These are phyloP conservation scores for Solea senegalensis DNA, from an alignment of 2,113 vertebrate genomes.

Conservation along the genomic window DNA sequence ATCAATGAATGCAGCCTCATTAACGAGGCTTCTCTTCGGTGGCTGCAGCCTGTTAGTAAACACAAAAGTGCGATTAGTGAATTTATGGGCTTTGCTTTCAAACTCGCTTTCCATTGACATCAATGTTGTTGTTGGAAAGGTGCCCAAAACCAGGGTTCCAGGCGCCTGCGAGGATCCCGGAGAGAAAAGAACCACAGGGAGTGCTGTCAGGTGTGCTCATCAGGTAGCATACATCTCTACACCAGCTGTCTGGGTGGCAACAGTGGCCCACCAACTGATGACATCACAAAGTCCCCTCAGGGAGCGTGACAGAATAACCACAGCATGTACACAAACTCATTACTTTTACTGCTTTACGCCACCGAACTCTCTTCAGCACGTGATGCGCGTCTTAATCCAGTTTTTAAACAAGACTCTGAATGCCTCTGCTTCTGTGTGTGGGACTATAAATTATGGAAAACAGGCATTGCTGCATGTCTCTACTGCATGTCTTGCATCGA, in stretches of 20 bases:
- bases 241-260: conserved; percentile 64
- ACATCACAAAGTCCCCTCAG: conserved; percentile 16
- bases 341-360: neutral
- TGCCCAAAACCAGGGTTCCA: conserved; percentile 46
- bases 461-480: neutral
- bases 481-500: conserved; percentile 1
- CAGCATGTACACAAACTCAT: neutral
- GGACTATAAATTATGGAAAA: conserved; percentile 5
- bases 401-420: neutral
- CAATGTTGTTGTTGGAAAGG: conserved; percentile 63
- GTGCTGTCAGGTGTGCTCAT: conserved; percentile 65
- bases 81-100: conserved; percentile 67
- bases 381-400: neutral
- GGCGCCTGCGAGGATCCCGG: conserved; percentile 44
- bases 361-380: neutral
- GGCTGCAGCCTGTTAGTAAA: conserved; percentile 63
- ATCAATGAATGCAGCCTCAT: conserved; percentile 66
- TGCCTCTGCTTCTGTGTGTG: neutral
- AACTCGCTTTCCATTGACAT: conserved; percentile 62
- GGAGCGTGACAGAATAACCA: conserved; percentile 18
- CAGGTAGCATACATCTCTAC: conserved; percentile 32
- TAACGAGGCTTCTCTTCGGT: conserved; percentile 60
- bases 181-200: conserved; percentile 32
- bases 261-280: conserved; percentile 47
- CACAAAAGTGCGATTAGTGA: conserved; percentile 65